Evolutionary conservation across 2,113 vertebrate species (phyloP).

Genomic region (Cyprinodon variegatus): DNA sequence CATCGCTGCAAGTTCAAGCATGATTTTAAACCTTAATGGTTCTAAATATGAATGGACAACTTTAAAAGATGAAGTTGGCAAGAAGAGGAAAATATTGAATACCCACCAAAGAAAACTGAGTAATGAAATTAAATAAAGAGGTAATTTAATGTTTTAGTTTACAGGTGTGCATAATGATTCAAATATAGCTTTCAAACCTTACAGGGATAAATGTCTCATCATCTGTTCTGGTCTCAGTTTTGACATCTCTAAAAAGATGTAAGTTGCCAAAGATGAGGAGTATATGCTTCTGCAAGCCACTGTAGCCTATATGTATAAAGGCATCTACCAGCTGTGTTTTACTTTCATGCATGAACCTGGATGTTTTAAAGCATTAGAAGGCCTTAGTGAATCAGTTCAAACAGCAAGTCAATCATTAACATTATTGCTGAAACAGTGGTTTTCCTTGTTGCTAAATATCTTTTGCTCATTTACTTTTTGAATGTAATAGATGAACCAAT

Average conservation of each 20-base stretch:
- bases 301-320: background rate
- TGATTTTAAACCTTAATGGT: no score
- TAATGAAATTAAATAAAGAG: no score
- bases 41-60: background rate
- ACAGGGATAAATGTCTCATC: background rate
- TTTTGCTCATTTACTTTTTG: slow-evolving; percentile 47
- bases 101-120: no score
- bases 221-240: background rate
- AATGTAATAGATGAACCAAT: slow-evolving; percentile 50
- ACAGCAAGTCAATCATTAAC: slow-evolving; percentile 24
- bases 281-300: background rate
- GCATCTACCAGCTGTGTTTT: background rate
- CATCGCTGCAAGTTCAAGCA: no score
- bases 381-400: background rate
- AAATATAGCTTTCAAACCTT: background rate
- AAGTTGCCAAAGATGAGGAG: background rate
- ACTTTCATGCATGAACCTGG: background rate
- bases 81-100: background rate
- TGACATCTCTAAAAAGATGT: background rate
- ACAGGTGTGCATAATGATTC: background rate
- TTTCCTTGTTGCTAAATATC: slow-evolving; percentile 20
- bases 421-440: slow-evolving; percentile 48
- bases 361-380: background rate
- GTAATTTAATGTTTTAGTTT: no score
- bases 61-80: background rate